Percentiles rank a stretch among this genome's conserved stretches.
These are phyloP conservation scores for Crotalus viridis DNA, from an alignment of 2,113 vertebrate genomes.

Conservation along the genomic window DNA sequence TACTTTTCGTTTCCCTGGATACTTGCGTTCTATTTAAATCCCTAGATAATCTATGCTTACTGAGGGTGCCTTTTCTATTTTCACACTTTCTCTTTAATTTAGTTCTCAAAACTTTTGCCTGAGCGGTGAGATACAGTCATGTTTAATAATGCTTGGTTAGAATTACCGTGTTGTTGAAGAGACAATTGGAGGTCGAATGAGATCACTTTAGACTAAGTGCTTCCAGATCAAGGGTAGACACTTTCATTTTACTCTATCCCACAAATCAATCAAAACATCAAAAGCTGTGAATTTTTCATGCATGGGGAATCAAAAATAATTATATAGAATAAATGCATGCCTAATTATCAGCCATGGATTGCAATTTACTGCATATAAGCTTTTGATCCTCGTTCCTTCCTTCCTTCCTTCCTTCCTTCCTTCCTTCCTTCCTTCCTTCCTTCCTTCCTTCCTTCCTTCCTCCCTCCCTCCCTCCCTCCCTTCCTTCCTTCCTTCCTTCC, in stretches of 20 bases:
- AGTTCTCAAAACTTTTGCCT: neutral
- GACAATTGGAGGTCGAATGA: neutral
- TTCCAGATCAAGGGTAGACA: neutral
- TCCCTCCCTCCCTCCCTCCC: rapidly evolving
- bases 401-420: neutral
- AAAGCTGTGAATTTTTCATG: neutral
- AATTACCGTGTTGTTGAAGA: neutral
- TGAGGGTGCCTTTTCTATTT: neutral
- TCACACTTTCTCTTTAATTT: neutral
- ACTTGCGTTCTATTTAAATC: neutral
- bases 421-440: neutral
- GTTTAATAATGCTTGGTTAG: neutral
- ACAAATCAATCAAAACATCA: neutral
- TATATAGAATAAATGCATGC: neutral
- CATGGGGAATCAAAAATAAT: neutral
- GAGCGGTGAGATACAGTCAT: neutral
- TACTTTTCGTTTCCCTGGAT: neutral
- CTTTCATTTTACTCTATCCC: neutral
- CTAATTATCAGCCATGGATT: neutral
- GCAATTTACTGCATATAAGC: neutral
- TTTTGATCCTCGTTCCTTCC: neutral
- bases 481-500: no score
- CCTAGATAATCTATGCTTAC: neutral
- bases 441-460: no score
- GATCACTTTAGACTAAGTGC: neutral